A percentile compares a stretch with the other conserved stretches of the same genome.
Conservation (phyloP, 2,797 vertebrate species). For the Merluccius polli region DNA sequence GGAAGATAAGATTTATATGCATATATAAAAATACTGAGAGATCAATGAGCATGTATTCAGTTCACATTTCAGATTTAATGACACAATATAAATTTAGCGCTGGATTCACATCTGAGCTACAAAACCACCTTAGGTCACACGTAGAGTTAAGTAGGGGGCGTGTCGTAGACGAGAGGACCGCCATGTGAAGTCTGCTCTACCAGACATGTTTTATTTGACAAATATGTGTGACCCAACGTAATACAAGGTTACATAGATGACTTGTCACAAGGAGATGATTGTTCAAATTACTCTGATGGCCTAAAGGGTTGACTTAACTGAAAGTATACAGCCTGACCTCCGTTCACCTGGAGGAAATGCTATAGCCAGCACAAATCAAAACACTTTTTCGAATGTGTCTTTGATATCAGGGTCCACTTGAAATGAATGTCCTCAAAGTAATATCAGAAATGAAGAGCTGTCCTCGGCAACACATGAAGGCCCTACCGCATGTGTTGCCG, state of each 20-base stretch:
- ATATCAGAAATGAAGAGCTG: neutral
- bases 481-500: neutral
- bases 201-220: neutral
- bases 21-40: neutral
- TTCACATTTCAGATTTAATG: neutral
- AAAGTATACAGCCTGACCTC: neutral
- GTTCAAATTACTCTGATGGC: neutral
- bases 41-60: neutral
- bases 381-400: neutral
- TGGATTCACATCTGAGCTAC: neutral
- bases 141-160: neutral
- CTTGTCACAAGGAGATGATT: neutral
- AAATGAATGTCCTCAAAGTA: neutral
- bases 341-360: neutral
- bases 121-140: neutral
- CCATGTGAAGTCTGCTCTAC: neutral
- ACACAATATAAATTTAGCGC: neutral
- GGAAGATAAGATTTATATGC: neutral
- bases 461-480: neutral
- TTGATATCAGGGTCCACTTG: neutral
- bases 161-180: neutral
- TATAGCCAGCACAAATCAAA: no score
- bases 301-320: neutral
- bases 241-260: neutral
- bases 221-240: neutral